Conservation (phyloP, 2,113 vertebrate genomes). For the Thryonomys swinderianus region DNA sequence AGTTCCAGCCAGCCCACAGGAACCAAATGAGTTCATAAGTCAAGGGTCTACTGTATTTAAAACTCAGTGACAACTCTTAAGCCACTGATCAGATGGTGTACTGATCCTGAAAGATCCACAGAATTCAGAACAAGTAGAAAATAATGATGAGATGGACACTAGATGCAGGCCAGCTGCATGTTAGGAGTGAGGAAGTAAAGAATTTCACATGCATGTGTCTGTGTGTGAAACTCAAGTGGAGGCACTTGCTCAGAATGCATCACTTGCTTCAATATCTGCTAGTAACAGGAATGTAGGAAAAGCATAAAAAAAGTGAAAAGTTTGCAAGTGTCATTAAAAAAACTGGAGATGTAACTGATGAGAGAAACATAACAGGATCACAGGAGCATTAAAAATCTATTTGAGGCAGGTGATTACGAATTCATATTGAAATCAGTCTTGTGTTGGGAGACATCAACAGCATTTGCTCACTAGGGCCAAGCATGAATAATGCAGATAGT, state of each 20-base stretch:
- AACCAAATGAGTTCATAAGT: too few relatives aligned
- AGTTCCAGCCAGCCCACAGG: too few relatives aligned
- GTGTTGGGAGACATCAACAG: background rate
- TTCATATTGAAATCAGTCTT: background rate
- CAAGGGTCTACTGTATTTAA: background rate
- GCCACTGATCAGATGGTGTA: too few relatives aligned
- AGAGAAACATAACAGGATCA: background rate
- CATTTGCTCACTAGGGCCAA: background rate
- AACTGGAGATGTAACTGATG: background rate
- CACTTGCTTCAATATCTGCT: background rate
- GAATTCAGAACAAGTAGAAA: background rate
- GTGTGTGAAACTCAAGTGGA: background rate
- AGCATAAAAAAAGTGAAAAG: background rate
- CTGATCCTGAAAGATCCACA: background rate
- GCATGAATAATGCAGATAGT: background rate
- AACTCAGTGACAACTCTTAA: background rate
- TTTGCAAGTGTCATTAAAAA: background rate
- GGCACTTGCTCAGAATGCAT: background rate
- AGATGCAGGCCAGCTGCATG: background rate
- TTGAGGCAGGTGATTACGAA: background rate
- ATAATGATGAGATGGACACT: background rate
- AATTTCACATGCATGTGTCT: background rate
- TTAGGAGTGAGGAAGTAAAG: background rate
- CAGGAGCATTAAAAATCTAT: background rate
- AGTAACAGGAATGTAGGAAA: background rate